phyloP scores from a whole-genome alignment of 2,888 invertebrate genomes.

The Lasioglossum calceatum region DNA sequence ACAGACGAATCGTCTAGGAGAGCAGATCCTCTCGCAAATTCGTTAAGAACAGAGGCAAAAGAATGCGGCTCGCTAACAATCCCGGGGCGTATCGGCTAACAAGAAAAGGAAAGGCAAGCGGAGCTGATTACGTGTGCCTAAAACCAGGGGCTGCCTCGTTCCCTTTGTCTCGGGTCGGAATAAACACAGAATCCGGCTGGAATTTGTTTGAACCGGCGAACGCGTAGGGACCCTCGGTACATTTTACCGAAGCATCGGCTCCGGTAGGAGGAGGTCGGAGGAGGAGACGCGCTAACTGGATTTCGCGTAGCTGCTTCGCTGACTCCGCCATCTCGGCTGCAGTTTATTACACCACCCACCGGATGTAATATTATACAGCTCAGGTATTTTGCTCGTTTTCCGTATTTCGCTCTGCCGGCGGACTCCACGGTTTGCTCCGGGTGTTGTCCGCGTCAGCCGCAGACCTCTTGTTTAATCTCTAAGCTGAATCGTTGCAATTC shows the following conservation, averaged over 20 bases:
- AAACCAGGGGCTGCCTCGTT: not conserved
- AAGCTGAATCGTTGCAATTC: conserved; percentile 1
- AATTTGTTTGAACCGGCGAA: not conserved
- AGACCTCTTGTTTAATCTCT: conserved; percentile 50
- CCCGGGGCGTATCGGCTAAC: conserved; percentile 2
- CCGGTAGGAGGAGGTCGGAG: not conserved
- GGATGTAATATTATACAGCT: conserved; percentile 54
- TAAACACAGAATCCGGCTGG: not conserved
- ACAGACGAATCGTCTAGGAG: not conserved
- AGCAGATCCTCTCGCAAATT: conserved; percentile 2
- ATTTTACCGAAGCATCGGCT: conserved; percentile 4
- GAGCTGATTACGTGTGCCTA: conserved; percentile 13
- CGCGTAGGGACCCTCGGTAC: not conserved
- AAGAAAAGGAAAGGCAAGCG: not conserved
- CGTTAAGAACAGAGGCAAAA: conserved; percentile 4
- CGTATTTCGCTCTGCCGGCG: conserved; percentile 60
- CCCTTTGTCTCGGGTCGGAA: not conserved
- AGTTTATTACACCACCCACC: conserved; percentile 60
- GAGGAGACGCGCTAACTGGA: conserved; percentile 2
- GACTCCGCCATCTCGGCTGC: conserved; percentile 14
- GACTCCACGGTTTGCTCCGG: not conserved
- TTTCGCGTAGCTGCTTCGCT: not conserved
- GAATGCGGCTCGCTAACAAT: conserved; percentile 3
- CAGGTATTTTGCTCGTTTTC: conserved; percentile 52
- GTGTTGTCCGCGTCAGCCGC: conserved; percentile 7